phyloP scores from a whole-genome alignment of 2,888 invertebrate genomes.

The Orthosia gracilis region DNA sequence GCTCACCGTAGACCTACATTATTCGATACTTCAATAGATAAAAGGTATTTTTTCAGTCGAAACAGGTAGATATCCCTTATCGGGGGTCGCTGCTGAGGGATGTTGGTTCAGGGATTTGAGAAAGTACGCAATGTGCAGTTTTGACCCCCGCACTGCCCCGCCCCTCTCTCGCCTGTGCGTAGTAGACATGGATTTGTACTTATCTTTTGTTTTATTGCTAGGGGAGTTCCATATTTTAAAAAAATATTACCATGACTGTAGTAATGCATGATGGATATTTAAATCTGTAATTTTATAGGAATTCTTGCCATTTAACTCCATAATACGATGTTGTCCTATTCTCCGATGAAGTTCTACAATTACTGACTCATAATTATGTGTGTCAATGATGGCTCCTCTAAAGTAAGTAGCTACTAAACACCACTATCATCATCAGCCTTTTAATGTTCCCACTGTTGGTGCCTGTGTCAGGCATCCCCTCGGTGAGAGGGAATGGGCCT shows the following conservation, averaged over 20 bases:
- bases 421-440: too few relatives aligned
- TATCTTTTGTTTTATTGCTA: conserved; percentile 49
- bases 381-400: too few relatives aligned
- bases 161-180: background rate
- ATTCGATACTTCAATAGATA: conserved; percentile 59
- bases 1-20: conserved; percentile 55
- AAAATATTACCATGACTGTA: background rate
- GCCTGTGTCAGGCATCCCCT: too few relatives aligned
- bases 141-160: conserved; percentile 26
- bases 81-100: conserved; percentile 42
- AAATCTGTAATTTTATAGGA: background rate
- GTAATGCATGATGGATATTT: background rate
- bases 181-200: conserved; percentile 42
- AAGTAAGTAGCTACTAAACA: too few relatives aligned
- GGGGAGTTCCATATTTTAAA: background rate
- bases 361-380: background rate
- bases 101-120: conserved; percentile 58
- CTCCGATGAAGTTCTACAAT: background rate
- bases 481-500: too few relatives aligned
- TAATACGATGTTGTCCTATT: too few relatives aligned
- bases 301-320: background rate
- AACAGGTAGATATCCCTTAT: conserved; percentile 60
- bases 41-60: conserved; percentile 55
- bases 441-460: too few relatives aligned
- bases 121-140: conserved; percentile 51